Conservation (phyloP, 2,113 vertebrate genomes). For the Sapayoa aenigma region DNA sequence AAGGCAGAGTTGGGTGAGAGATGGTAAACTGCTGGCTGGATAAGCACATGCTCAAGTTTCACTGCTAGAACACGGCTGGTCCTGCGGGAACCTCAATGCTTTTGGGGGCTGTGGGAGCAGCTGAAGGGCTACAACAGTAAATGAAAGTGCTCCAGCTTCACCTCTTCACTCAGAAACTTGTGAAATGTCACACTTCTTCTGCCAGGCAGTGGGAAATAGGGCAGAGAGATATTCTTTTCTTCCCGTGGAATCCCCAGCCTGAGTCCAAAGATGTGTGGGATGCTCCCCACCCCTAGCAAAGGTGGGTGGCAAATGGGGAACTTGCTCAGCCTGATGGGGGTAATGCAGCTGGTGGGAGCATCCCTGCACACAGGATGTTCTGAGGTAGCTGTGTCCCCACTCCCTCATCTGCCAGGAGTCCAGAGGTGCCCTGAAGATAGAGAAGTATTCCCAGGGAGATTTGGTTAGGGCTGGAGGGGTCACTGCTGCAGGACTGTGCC, state of each 20-base stretch:
- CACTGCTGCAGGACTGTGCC: neutral
- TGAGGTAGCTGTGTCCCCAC: rapidly evolving
- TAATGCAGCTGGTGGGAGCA: neutral
- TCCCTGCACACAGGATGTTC: neutral
- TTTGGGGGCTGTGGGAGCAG: neutral
- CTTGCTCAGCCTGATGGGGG: too few species aligned
- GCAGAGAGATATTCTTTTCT: neutral
- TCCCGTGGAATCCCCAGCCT: neutral
- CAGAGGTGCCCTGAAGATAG: neutral
- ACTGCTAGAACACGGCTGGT: rapidly evolving
- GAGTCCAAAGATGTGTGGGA: rapidly evolving
- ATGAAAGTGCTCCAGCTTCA: neutral
- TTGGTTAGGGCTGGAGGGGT: neutral
- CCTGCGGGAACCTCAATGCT: neutral
- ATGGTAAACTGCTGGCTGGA: neutral
- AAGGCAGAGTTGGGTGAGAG: neutral
- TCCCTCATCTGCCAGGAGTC: rapidly evolving
- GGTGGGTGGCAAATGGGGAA: rapidly evolving
- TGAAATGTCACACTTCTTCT: rapidly evolving
- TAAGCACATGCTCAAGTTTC: neutral
- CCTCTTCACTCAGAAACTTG: rapidly evolving
- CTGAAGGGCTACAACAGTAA: neutral
- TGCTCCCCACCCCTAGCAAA: neutral
- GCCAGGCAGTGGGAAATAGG: neutral
- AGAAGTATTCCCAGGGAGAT: neutral